Base-by-base conservation (phyloP, 2,113 vertebrate species). In the Ammodytes dubius region DNA sequence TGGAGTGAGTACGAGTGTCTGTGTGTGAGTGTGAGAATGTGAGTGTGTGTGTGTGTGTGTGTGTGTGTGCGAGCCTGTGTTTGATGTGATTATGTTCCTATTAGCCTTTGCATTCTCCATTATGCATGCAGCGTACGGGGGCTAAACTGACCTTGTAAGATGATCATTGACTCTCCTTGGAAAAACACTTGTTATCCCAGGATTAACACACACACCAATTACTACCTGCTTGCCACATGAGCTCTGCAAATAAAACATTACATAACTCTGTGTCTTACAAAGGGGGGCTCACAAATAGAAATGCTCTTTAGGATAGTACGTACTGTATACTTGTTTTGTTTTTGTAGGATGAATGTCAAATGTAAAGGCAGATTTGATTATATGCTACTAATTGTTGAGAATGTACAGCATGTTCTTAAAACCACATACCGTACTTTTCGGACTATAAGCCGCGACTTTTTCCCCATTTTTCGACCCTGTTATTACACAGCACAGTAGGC, bases 121-220 rank as follows among this genome's bases (percentile, higher is more conserved):
- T 93, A 92, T 91, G 87, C 91, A 91, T 86, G 89, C 87, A 74
- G 86, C 77, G 69, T 83, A 79, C 81, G 1, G 84, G 27, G 88
- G 87, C 89, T 85, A 92, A 92, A 92, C 90, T 92, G 91, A 93
- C 91, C 92, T 92, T 92, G 92, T 88, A 92, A 91, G 90, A 90
- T 90, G 91, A 91, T 91, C 91, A 92, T 92, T 91, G 91, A 90
- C 90, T 93, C 92, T 88, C 87, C 84, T 89, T 85, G 77, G 89
- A 91, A 93, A 27, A 94, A 94, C 91, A 93, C 89, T 91, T 94
- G 90, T 94, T 93, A 91, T 91, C 92, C 91, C 84, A 81, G 92
- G 92, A 92, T 93, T 91, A 93, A 91, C 89, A 88, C 89, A 83
- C 87, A 87, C 83, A 91, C 88, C 90, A 92, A 92, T 93, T 91